Evolutionary conservation across 2,888 invertebrate genomes (phyloP).

Genomic region (Acrobasis consociella): DNA sequence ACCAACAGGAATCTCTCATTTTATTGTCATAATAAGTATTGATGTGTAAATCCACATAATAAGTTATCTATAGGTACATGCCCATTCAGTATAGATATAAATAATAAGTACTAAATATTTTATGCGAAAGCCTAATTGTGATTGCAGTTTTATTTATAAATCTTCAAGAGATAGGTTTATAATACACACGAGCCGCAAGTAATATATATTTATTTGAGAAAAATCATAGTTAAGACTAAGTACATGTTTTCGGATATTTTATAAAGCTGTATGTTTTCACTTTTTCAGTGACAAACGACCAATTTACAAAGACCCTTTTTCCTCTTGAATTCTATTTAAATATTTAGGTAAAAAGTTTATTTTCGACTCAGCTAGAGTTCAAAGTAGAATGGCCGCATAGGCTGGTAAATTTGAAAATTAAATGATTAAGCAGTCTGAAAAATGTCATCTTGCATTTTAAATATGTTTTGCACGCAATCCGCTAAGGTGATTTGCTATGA

Average conservation of each 20-base stretch:
- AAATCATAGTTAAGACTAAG: neutral
- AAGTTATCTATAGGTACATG: too few relatives aligned
- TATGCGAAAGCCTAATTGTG: too few relatives aligned
- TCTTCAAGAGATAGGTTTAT: too few relatives aligned
- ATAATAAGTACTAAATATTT: too few relatives aligned
- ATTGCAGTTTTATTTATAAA: too few relatives aligned
- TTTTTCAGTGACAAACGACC: conserved; percentile 23
- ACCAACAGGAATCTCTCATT: too few relatives aligned
- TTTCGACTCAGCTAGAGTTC: conserved; percentile 16
- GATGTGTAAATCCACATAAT: too few relatives aligned
- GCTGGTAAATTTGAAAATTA: conserved; percentile 21
- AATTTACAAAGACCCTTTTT: conserved; percentile 25
- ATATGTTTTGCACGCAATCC: conserved; percentile 9
- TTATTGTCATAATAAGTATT: too few relatives aligned
- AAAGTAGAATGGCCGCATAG: conserved; percentile 26
- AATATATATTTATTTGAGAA: too few relatives aligned
- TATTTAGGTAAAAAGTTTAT: conserved; percentile 22
- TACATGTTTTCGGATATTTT: neutral
- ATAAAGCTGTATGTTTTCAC: conserved; percentile 23
- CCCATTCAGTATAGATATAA: too few relatives aligned
- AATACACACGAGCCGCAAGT: too few relatives aligned
- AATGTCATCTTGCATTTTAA: conserved; percentile 12
- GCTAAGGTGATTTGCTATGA: conserved; percentile 8
- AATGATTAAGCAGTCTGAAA: conserved; percentile 18
- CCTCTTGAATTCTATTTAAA: conserved; percentile 20